phyloP scores from a whole-genome alignment of 2,888 invertebrate species.

The Prionchulus punctatus region DNA sequence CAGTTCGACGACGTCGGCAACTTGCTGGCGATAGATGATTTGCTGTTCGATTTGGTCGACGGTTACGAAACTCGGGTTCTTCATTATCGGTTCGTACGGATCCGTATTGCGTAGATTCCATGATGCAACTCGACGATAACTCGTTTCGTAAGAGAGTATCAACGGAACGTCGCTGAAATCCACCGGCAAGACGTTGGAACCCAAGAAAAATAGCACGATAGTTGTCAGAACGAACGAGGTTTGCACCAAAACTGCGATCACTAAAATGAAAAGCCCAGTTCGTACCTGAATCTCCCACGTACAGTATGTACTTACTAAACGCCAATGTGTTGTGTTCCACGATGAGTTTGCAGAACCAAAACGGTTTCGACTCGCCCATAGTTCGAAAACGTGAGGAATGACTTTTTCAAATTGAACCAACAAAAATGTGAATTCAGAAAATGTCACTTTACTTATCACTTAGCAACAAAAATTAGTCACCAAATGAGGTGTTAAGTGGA shows the following conservation, averaged over 20 bases:
- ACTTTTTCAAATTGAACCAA: no score
- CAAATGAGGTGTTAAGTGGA: no score
- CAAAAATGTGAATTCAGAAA: no score
- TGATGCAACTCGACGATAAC: slow-evolving; percentile 8
- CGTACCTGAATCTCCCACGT: no score
- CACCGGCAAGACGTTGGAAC: slow-evolving; percentile 21
- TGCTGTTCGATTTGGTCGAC: not conserved
- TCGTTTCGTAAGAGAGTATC: slow-evolving; percentile 5
- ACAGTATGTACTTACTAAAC: no score
- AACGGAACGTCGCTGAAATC: slow-evolving; percentile 13
- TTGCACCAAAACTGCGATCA: not conserved
- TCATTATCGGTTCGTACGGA: slow-evolving; percentile 4
- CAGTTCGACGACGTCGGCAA: slow-evolving; percentile 11
- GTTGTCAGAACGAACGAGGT: not conserved
- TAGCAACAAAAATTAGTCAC: no score
- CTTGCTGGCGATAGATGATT: not conserved
- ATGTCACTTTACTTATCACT: no score
- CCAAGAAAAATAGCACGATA: slow-evolving; percentile 9
- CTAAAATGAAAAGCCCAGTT: slow-evolving; percentile 11
- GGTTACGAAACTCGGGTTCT: not conserved
- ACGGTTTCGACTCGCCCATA: no score
- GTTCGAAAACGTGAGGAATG: no score
- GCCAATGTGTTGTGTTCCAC: no score
- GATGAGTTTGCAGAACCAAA: no score
- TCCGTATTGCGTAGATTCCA: slow-evolving; percentile 12